Evolutionary conservation across 2,113 vertebrate genomes (phyloP).

Genomic region (Cathartes aura): DNA sequence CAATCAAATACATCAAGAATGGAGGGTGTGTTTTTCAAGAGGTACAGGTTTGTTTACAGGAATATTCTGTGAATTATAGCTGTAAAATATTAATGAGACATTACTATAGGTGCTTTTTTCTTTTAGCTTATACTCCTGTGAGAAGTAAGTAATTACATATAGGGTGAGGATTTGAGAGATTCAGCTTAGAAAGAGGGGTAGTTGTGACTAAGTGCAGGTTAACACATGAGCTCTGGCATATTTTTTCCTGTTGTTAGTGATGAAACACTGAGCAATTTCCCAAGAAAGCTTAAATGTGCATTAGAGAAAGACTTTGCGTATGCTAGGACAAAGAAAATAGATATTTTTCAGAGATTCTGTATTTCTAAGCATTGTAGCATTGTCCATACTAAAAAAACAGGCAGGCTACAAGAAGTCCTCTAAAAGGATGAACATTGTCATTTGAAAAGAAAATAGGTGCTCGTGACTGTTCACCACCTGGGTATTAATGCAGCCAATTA

Average conservation of each 20-base stretch:
- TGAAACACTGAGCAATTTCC: background rate
- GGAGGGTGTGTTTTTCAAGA: background rate
- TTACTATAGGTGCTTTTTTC: background rate
- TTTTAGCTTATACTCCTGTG: background rate
- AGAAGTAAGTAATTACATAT: background rate
- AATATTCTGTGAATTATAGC: background rate
- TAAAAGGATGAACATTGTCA: background rate
- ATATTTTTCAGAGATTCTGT: background rate
- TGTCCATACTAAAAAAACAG: background rate
- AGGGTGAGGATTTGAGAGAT: background rate
- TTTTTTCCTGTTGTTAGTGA: background rate
- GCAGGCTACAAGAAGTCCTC: background rate
- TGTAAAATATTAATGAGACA: background rate
- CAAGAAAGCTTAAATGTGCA: background rate
- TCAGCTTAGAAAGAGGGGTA: background rate
- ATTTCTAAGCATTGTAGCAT: background rate
- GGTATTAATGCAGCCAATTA: slow-evolving; percentile 53
- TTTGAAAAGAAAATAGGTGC: slow-evolving; percentile 3
- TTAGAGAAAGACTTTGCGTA: background rate
- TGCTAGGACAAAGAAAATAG: background rate
- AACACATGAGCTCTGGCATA: background rate
- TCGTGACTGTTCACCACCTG: background rate
- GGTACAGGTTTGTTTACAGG: background rate
- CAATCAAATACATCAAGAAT: background rate
- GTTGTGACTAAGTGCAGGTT: background rate